Base-by-base conservation (phyloP, 1,140 invertebrate genomes). In the Nasonia vitripennis region DNA sequence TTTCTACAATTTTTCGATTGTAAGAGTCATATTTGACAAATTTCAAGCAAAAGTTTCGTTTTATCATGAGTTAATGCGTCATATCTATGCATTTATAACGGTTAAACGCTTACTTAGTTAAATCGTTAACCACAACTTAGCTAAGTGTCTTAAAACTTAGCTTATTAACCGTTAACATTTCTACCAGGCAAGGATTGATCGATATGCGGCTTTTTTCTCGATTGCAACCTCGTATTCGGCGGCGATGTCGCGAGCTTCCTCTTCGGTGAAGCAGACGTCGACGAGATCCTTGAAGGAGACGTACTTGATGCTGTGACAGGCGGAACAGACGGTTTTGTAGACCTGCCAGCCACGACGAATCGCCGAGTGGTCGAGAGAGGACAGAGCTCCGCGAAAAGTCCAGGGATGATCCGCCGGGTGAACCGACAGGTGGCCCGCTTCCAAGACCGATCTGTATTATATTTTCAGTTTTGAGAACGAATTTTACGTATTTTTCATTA, bases 321-420 rank as follows among this genome's bases (percentile, higher is more conserved):
- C 97, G 71, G 98, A 96, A 94, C 99, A 99, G 48, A 99, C 98
- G 94, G 98, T 97, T 93, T 99, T 99, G 94, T 99, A 99, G 1
- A 99, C 98, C 94, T 97, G 96, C 92, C 98, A 99, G 41, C 98
- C 99, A 89, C 99, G 95, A 48, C 98, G 96, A 67, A 99, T 94
- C 95, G 96, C 96, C 87, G 96, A 95, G 94, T 98, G 97, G 93
- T 99, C 98, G 86, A 98, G 93, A 55, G 97, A 95, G 68, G 94
- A 93, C 88, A 98, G 95, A 31, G 94, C 89, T 68, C 97, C 97
- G 87, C 95, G 94, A 89, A 99, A 98, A 85, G 90, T 95, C 98
- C 98, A 99, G 31, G 96, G 96, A 90, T 96, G 96, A 27, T 95
- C 94, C 5, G 97, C 96, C 37, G 97, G 93, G 92, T 98, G 97